Evolutionary conservation across 2,888 invertebrate species (phyloP), one percentile per base, ranked within the genome.

Genomic region (Plusia festucae): DNA sequence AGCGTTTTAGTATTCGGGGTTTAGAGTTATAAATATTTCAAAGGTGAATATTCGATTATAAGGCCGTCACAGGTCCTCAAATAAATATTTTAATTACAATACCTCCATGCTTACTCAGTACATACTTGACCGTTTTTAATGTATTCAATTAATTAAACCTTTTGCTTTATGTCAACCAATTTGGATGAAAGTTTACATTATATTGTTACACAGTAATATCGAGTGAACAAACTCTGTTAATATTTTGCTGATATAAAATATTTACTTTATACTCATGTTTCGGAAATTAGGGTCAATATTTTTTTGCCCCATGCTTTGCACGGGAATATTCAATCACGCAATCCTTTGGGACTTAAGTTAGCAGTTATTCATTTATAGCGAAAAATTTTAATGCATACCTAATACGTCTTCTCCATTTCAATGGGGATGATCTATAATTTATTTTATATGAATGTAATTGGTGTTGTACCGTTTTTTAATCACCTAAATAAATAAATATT

Each of bases 191-290:
- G 57, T 76, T 65, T 54, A 65, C 49, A 61, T 44, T 52, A 71
- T 52, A 68, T 55, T 53, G 70, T 69, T 56, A 30, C 44, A 30
- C 49, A 63, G 72, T 78, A 76, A 82, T 83, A 79, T 84, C 64
- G 75, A 66, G 69, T 70, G 70, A 69, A 73, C 80, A 85, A 85
- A 85, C 79, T 80, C 58, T 81, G 80, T 82, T 85, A 83, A 86
- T 84, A 83, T 71, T 68, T 62, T 76, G 66, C 65, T 73, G 56
- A 76, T 70, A 65, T 74, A 81, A 81, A 85, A 85, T 85, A 84
- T 86, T 88, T 85, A 78, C 77, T 82, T 76, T 81, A 75, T 76
- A 69, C 71, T 81, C 76, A 78, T 78, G 73, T 81, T 74, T 68
- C 71, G 76, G 77, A 84, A 83, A 83, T 85, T 84, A 78, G 79